phyloP scores from a whole-genome alignment of 2,113 vertebrate genomes.

The Montifringilla adamsi region DNA sequence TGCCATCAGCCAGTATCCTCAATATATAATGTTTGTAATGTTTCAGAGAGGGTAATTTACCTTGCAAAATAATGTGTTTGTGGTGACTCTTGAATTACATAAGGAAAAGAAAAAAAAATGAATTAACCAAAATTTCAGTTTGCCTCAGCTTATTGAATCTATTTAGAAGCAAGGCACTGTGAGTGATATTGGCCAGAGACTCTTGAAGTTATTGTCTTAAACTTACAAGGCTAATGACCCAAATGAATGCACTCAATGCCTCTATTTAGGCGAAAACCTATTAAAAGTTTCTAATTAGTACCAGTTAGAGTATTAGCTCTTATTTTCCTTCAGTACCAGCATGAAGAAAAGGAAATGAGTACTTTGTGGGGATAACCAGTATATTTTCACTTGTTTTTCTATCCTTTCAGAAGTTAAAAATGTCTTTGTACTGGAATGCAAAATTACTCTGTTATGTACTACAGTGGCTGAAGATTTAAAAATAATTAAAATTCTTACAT shows the following conservation, averaged over 20 bases:
- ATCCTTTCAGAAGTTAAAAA: neutral
- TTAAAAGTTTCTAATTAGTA: neutral
- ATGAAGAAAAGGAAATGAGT: neutral
- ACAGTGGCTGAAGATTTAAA: neutral
- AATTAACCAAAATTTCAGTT: neutral
- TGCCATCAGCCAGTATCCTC: neutral
- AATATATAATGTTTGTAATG: neutral
- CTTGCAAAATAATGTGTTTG: neutral
- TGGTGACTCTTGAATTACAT: neutral
- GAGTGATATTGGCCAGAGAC: neutral
- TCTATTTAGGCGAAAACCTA: neutral
- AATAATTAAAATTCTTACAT: neutral
- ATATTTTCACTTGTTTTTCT: neutral
- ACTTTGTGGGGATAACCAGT: neutral
- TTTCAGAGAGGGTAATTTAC: neutral
- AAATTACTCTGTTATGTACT: neutral
- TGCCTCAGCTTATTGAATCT: neutral
- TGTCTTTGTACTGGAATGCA: neutral
- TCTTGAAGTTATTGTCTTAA: neutral
- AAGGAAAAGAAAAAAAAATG: too few relatives aligned
- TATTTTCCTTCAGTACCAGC: neutral
- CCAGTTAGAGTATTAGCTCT: neutral
- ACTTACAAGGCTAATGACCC: neutral
- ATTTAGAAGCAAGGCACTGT: neutral
- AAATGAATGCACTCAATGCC: neutral